phyloP scores from a whole-genome alignment of 2,888 invertebrate genomes.

The Dilophus febrilis region DNA sequence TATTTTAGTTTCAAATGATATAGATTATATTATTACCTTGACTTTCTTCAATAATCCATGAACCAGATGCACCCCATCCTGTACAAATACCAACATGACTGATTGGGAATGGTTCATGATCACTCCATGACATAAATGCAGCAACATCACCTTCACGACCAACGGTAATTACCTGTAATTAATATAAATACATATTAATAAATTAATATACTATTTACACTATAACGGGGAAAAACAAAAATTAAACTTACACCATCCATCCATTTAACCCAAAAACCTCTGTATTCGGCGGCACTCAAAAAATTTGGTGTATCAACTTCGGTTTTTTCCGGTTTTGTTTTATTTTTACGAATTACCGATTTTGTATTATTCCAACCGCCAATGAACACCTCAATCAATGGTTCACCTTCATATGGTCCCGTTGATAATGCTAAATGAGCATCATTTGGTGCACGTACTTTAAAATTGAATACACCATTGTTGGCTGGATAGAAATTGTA shows the following conservation, averaged over 20 bases:
- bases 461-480: slow-evolving; percentile 54
- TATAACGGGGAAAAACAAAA: too few species aligned
- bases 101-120: slow-evolving; percentile 52
- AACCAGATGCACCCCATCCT: slow-evolving; percentile 69
- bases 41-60: slow-evolving; percentile 57
- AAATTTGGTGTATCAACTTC: slow-evolving; percentile 55
- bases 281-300: slow-evolving; percentile 53
- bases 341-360: slow-evolving; percentile 66
- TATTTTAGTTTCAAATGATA: slow-evolving; percentile 35
- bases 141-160: slow-evolving; percentile 55
- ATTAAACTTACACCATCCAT: slow-evolving; percentile 34
- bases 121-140: slow-evolving; percentile 56
- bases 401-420: slow-evolving; percentile 49
- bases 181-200: not conserved
- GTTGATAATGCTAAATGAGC: slow-evolving; percentile 69
- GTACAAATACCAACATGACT: slow-evolving; percentile 67
- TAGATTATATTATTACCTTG: slow-evolving; percentile 29
- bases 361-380: slow-evolving; percentile 80
- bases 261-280: slow-evolving; percentile 76
- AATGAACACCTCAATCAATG: slow-evolving; percentile 73
- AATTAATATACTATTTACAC: not conserved
- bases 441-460: slow-evolving; percentile 62
- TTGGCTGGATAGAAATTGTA: slow-evolving; percentile 64
- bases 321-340: slow-evolving; percentile 54
- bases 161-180: slow-evolving; percentile 35